Base-by-base conservation (phyloP, 1,140 invertebrate species). In the Patella vulgata region DNA sequence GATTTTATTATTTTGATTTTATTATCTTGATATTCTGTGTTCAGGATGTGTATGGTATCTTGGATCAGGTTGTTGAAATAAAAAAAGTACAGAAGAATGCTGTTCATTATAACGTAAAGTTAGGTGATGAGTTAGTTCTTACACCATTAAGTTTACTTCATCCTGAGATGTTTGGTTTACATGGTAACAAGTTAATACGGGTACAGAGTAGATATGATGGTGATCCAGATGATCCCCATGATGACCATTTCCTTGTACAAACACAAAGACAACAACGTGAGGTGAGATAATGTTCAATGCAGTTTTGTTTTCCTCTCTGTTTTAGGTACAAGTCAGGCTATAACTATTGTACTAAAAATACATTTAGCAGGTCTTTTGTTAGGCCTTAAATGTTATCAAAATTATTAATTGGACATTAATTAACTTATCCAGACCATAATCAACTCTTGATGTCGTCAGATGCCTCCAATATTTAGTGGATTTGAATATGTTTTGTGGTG, bases 41-140 rank as follows among this genome's bases (percentile, higher is more conserved):
- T 36, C 71, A 88, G 87, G 92, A 96, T 84, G 87, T 92, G 5
- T 93, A 91, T 85, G 93, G 93, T 6, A 90, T 91, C 3, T 89
- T 91, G 69, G 92, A 95, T 66, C 91, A 92, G 75, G 88, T 88
- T 5, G 93, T 96, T 72, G 80, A 89, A 25, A 88, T 95, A 19
- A 89, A 90, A 73, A 89, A 91, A 72, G 92, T 92, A 1, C 88
- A 89, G 31, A 85, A 88, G 70, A 84, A 88, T n/a, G 87, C 88
- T 27, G 87, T 90, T 53, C 90, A 91, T 68, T 96, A 93, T 78
- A 92, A 90, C 0, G 64, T 84, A 46, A 88, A 95, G 88, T 89
- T 97, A 33, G 95, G 93, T 1, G 95, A 97, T 86, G 95, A 98
- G 83, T 91, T 92, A 75, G 89, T 97, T n/a, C 89, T 97, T 58